Base-by-base conservation (phyloP, 2,888 invertebrate genomes). In the Spilosoma lubricipeda region DNA sequence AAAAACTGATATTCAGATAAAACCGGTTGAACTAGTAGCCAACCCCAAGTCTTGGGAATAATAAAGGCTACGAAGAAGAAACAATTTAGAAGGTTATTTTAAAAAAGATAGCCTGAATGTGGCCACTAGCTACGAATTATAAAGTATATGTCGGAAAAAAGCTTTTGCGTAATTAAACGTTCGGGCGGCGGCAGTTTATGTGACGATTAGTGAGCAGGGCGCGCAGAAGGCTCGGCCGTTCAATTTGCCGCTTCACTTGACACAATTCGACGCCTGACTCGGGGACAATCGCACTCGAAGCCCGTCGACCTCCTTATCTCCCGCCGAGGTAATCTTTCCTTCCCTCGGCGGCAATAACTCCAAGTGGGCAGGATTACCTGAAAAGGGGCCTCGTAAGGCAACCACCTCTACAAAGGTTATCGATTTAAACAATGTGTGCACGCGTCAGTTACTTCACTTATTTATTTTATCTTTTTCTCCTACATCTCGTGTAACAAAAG, bases 231-330 rank as follows among this genome's bases (percentile, higher is more conserved):
- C 93, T 94, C 94, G 95, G 93, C 94, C 95, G 95, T 95, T 95
- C 95, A 95, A 95, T 95, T 95, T 95, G 93, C 95, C 95, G 95
- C 92, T 95, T 95, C 95, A 95, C 95, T 95, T 95, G 95, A 95
- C 95, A 95, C 95, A 95, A 95, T 95, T 95, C 95, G 95, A 95
- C 93, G 95, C 94, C 95, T 94, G 95, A 94, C 94, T 95, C 94
- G 93, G 95, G 95, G 95, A 95, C 95, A 95, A 95, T 95, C 95
- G 95, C 95, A 95, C 95, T 95, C 92, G 92, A 94, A 94, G 93
- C 94, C 94, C 95, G 93, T 91, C 95, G 95, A 95, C 95, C 95
- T 95, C 94, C 95, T 95, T 95, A 95, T 95, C 95, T 95, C 94
- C 92, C 94, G 93, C 90, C 94, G 94, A 95, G 95, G 95, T 95